Conservation (phyloP, 2,888 invertebrate genomes). For the Drosophila trichaetosa region DNA sequence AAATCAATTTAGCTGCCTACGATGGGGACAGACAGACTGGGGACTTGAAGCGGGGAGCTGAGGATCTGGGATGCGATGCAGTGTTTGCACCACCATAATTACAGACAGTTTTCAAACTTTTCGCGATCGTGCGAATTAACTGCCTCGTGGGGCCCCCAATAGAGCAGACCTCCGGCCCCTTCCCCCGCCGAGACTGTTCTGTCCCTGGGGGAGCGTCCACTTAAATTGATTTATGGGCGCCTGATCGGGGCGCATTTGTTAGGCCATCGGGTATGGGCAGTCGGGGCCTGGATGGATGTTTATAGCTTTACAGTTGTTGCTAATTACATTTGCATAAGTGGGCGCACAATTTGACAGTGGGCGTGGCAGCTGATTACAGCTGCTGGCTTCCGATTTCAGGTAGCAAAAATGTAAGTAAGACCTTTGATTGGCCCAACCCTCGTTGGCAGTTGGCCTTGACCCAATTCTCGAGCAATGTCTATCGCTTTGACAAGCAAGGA, state of each 20-base stretch:
- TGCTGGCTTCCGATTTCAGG: conserved; percentile 30
- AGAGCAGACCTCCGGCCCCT: neutral
- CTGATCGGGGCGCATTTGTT: conserved; percentile 81
- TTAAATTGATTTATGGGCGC: conserved; percentile 82
- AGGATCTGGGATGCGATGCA: conserved; percentile 25
- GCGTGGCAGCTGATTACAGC: conserved; percentile 50
- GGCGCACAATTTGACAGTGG: conserved; percentile 59
- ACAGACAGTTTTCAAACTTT: conserved; percentile 69
- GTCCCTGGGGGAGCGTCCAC: conserved; percentile 68
- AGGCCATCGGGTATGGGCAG: conserved; percentile 44
- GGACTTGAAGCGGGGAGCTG: neutral
- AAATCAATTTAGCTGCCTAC: conserved; percentile 68
- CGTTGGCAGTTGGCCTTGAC: conserved; percentile 60
- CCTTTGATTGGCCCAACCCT: conserved; percentile 45
- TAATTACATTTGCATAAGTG: conserved; percentile 75
- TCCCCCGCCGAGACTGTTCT: neutral
- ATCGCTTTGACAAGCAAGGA: conserved; percentile 32
- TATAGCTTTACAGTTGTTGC: conserved; percentile 40
- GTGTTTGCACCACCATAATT: conserved; percentile 73
- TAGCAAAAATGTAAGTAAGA: conserved; percentile 19
- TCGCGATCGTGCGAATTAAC: conserved; percentile 42
- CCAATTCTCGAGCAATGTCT: conserved; percentile 49
- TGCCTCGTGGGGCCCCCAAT: conserved; percentile 19
- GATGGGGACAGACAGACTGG: neutral
- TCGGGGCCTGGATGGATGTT: conserved; percentile 1